Conservation (phyloP, 2,113 vertebrate species). For the Phalacrocorax brasilianus region DNA sequence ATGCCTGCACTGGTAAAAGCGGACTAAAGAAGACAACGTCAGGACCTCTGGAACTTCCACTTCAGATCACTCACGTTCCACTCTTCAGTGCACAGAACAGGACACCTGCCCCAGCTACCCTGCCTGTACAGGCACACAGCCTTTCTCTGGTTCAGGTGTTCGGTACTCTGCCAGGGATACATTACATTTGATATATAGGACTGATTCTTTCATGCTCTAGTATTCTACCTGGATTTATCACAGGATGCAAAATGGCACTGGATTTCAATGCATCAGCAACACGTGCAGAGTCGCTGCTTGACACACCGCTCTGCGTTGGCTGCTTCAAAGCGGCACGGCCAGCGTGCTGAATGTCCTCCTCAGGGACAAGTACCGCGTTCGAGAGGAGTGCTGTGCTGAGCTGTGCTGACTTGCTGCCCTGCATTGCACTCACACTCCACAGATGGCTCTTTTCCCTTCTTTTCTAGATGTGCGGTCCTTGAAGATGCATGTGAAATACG, state of each 20-base stretch:
- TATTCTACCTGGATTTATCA: background rate
- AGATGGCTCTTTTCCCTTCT: background rate
- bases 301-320: fast-evolving
- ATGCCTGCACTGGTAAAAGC: background rate
- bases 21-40: fast-evolving
- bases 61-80: background rate
- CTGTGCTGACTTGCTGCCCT: background rate
- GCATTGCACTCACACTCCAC: fast-evolving
- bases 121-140: background rate
- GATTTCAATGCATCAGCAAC: background rate
- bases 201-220: background rate
- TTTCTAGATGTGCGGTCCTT: background rate
- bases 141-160: background rate
- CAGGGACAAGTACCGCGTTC: fast-evolving
- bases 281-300: background rate
- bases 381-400: background rate
- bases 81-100: background rate
- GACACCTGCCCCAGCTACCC: background rate
- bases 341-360: fast-evolving
- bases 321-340: fast-evolving
- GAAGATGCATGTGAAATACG: background rate
- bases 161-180: background rate
- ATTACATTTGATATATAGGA: background rate
- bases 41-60: background rate
- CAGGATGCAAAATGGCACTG: background rate